Conservation (phyloP, 2,797 vertebrate genomes). For the Eurystomus glaucurus region DNA sequence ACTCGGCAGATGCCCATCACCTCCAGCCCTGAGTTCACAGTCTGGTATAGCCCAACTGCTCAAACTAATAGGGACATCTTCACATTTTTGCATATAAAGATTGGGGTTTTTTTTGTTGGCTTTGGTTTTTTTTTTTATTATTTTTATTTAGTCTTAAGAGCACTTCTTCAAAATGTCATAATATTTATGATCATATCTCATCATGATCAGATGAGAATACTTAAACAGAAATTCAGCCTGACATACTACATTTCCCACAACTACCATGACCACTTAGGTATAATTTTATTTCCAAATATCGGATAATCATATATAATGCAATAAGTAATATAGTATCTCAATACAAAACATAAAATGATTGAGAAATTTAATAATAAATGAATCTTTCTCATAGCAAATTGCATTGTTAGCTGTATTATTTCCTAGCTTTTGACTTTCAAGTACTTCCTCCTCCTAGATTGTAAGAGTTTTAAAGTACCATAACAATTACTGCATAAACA, state of each 20-base stretch:
- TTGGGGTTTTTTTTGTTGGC: no score
- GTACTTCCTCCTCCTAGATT: constrained; percentile 51
- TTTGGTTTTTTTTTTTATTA: not conserved
- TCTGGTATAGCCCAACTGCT: not conserved
- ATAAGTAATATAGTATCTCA: not conserved
- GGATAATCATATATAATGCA: not conserved
- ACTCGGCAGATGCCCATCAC: not conserved
- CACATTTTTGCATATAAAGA: not conserved
- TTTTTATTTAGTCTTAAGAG: constrained; percentile 11
- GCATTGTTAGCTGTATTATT: constrained; percentile 47
- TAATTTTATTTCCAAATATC: constrained; percentile 27
- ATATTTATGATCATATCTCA: constrained; percentile 54
- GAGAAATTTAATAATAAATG: constrained; percentile 9
- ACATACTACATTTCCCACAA: not conserved
- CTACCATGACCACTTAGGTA: constrained; percentile 17
- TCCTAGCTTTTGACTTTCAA: constrained; percentile 52
- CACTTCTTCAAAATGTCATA: constrained; percentile 57
- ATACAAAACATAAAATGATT: not conserved
- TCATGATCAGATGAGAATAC: constrained; percentile 6
- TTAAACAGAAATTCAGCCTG: constrained; percentile 38
- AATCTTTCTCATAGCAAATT: not conserved
- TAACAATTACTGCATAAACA: constrained; percentile 49
- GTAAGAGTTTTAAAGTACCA: constrained; percentile 40
- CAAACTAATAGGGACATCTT: not conserved
- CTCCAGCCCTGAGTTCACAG: not conserved